Percentiles rank a stretch among this genome's conserved stretches.
Conservation (phyloP, 2,797 vertebrate genomes). For the Myotis vivesi region DNA sequence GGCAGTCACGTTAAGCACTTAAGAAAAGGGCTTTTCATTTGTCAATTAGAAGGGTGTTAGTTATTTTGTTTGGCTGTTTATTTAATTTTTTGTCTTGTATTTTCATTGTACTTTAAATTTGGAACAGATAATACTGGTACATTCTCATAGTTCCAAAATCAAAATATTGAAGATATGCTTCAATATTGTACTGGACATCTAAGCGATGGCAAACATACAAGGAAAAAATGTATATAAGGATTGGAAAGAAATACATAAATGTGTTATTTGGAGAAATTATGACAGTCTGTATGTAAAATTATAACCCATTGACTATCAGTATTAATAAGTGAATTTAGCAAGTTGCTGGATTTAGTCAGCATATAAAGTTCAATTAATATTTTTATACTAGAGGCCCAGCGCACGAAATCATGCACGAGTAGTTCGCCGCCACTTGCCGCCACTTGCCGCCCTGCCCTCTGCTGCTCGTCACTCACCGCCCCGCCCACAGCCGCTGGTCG, state of each 20-base stretch:
- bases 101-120: conserved; percentile 25
- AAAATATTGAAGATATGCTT: neutral
- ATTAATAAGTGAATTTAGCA: conserved; percentile 43
- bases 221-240: neutral
- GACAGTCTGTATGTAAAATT: neutral
- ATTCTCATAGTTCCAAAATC: neutral
- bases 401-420: too few species aligned
- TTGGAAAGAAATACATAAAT: conserved; percentile 10
- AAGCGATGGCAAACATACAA: neutral
- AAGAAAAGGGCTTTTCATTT: neutral
- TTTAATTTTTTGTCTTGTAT: neutral
- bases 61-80: neutral
- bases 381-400: neutral
- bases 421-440: too few species aligned
- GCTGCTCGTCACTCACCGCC: too few species aligned
- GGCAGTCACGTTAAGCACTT: neutral
- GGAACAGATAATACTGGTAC: neutral
- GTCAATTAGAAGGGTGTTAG: neutral
- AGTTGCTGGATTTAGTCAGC: neutral
- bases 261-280: neutral
- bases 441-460: too few species aligned
- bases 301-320: neutral
- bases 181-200: neutral
- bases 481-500: too few species aligned
- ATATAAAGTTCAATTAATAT: conserved; percentile 14